Evolutionary conservation across 92 coral and sea anemone genomes (phyloP).

Genomic region (Anthopleura xanthogrammica): DNA sequence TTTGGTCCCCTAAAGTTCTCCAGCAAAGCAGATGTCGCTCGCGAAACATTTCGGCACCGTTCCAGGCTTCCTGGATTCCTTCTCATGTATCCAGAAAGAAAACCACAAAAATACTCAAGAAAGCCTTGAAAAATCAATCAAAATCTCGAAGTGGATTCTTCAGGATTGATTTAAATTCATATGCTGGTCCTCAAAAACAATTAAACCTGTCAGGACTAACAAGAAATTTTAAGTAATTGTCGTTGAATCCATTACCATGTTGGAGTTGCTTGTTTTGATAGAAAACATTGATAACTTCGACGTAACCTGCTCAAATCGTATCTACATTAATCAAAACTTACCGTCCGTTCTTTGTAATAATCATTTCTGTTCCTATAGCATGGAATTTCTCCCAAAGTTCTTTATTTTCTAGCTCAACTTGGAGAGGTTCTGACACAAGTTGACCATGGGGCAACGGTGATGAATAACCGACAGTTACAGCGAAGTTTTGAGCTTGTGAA

Average conservation of each 20-base stretch:
- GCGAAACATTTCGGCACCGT: not conserved
- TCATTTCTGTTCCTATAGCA: conserved; percentile 88
- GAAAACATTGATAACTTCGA: not conserved
- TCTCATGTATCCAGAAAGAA: conserved; percentile 1
- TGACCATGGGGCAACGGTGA: conserved; percentile 79
- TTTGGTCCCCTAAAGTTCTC: not conserved
- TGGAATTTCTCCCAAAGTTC: conserved; percentile 93
- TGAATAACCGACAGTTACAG: conserved; percentile 66
- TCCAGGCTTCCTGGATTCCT: conserved; percentile 13
- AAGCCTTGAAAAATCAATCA: not conserved
- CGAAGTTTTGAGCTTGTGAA: conserved; percentile 61
- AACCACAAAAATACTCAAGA: not conserved
- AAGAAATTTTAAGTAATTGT: not conserved
- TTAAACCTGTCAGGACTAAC: conserved; percentile 22
- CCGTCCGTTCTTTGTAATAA: conserved; percentile 93
- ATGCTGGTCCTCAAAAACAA: conserved; percentile 10
- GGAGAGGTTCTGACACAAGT: conserved; percentile 53
- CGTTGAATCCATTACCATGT: conserved; percentile 22
- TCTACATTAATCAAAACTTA: conserved; percentile 27
- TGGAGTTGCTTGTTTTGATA: conserved; percentile 10
- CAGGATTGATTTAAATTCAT: not conserved
- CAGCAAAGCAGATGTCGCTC: not conserved
- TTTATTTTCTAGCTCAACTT: conserved; percentile 81
- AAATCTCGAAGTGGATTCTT: not conserved
- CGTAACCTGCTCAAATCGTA: not conserved